Base-by-base conservation (phyloP, 2,113 vertebrate species). In the Gambusia holbrooki region DNA sequence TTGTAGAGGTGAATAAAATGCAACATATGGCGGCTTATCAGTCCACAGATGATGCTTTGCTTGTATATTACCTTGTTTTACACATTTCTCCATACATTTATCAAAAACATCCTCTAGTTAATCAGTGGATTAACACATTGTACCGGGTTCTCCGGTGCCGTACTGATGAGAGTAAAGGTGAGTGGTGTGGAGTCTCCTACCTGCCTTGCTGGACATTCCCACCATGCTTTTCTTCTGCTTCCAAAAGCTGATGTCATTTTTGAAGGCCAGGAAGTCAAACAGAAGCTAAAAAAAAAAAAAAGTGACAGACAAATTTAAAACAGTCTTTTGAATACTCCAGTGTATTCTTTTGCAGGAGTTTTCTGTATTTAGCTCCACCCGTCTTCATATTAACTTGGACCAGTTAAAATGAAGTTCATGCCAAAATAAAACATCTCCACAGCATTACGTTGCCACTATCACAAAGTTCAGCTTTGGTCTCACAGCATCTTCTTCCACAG, bases 201-300 rank as follows among this genome's bases (percentile, higher is more conserved):
- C 98, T 93, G 97, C 98, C 96, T 97, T 99, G 84, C 96, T 97
- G 51, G 98, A 99, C 98, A 98, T 98, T 42, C 98, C 98, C 79
- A 95, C 96, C 98, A 99, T 99, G 94, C 95, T 99, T 80, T 95
- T 98, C 93, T 98, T 99, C 60, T 97, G 95, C 87, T 98, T 98
- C 98, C 98, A 99, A 84, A 99, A 99, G 84, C 97, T 99, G 93
- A 99, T 99, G 82, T 99, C 98, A 5, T 98, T 99, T 93, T 99
- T 99, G 90, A 99, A 99, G 0, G 98, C 98, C 90, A 99, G 93
- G 79, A 99, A 99, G 88, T 99, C 98, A 89, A 99, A 99, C 4
- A 99, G 95, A 71, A 99, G 96, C 97, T 99, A 87, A 15, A 93
- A 90, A 42, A 28, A 19, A 87, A 15, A 93, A 90, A 42, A 28